A percentile compares a stretch with the other conserved stretches of the same genome.
Conservation (phyloP, 2,888 invertebrate genomes). For the Epinotia ramella region DNA sequence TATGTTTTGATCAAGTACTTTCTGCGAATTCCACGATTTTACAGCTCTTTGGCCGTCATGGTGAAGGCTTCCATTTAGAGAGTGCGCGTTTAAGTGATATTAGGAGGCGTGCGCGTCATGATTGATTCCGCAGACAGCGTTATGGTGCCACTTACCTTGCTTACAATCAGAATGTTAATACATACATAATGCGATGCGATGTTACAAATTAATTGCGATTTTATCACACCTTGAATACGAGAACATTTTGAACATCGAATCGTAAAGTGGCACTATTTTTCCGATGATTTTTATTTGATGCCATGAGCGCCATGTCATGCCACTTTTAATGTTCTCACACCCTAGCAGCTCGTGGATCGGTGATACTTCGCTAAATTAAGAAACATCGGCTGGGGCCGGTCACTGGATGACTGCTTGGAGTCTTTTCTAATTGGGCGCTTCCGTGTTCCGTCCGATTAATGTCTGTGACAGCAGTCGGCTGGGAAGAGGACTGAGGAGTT, state of each 20-base stretch:
- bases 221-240: not conserved
- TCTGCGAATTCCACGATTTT: constrained; percentile 8
- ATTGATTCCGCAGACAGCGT: constrained; percentile 74
- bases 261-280: no score
- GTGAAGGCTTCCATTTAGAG: constrained; percentile 78
- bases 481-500: no score
- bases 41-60: constrained; percentile 70
- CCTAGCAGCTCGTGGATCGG: not conserved
- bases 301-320: no score
- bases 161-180: constrained; percentile 13
- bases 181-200: not conserved
- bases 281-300: no score
- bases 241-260: no score
- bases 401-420: not conserved
- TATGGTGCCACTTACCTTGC: constrained; percentile 26
- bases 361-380: not conserved
- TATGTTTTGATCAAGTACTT: not conserved
- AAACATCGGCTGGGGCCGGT: not conserved
- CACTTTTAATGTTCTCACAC: no score
- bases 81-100: constrained; percentile 80
- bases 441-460: no score
- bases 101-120: constrained; percentile 75
- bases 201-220: not conserved
- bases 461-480: no score
- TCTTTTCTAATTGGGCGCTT: no score